These are phyloP conservation scores for Irena cyanogastra DNA, from an alignment of 2,113 vertebrate species.

Conservation along the genomic window DNA sequence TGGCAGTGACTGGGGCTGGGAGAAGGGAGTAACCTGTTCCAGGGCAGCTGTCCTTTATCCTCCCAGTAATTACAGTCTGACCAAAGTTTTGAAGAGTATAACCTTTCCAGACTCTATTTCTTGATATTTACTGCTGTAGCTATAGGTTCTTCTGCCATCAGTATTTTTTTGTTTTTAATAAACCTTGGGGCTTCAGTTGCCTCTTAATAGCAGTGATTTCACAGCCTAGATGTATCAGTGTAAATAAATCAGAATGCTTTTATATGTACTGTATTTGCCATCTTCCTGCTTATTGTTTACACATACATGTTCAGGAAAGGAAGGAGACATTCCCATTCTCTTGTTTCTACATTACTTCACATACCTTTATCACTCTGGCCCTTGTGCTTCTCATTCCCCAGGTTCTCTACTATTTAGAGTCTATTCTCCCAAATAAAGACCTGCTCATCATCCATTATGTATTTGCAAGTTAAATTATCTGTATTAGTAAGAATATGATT, in stretches of 20 bases:
- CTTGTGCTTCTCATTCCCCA: background rate
- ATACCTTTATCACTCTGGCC: background rate
- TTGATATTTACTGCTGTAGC: background rate
- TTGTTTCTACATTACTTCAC: background rate
- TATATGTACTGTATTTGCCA: background rate
- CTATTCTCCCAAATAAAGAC: background rate
- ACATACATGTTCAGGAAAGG: background rate
- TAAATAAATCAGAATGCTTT: background rate
- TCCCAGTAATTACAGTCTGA: background rate
- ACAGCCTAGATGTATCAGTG: background rate
- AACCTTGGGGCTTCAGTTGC: background rate
- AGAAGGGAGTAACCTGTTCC: background rate
- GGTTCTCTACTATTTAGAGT: background rate
- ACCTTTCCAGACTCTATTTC: background rate
- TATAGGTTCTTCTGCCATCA: background rate
- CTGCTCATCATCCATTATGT: background rate
- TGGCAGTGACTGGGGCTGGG: background rate
- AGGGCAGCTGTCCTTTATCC: background rate
- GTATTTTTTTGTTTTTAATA: background rate
- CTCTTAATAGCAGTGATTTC: background rate
- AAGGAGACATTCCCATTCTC: background rate
- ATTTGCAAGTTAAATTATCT: background rate
- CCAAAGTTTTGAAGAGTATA: background rate
- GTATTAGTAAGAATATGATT: background rate
- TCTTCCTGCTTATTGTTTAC: background rate